Conservation (phyloP, 1,140 invertebrate species). For the Drosophila nasuta region DNA sequence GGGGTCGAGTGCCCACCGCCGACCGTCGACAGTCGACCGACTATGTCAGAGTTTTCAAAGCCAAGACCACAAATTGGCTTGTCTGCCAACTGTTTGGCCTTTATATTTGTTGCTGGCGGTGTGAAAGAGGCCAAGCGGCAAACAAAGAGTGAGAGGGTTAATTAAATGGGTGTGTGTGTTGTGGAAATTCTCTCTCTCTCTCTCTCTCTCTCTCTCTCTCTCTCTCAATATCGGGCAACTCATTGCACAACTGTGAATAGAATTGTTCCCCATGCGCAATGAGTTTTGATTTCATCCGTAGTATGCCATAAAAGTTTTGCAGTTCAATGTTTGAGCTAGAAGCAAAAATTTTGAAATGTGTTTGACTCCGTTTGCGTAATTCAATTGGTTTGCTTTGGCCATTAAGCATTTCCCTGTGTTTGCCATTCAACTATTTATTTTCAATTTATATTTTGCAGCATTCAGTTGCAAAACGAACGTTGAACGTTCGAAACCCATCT, state of each 20-base stretch:
- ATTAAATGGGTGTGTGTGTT: conserved; percentile 1
- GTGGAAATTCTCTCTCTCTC: background rate
- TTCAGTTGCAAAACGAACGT: conserved; percentile 1
- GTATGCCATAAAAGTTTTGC: background rate
- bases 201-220: no score
- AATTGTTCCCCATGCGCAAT: background rate
- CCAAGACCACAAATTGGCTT: conserved; percentile 63
- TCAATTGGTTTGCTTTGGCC: conserved; percentile 16
- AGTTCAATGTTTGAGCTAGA: background rate
- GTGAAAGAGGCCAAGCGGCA: background rate
- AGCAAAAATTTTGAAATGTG: conserved; percentile 4
- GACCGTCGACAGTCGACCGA: conserved; percentile 2
- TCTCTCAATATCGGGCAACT: background rate
- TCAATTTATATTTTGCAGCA: conserved; percentile 55
- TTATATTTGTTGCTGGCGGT: background rate
- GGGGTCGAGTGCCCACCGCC: conserved; percentile 22
- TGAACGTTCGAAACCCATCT: conserved; percentile 2
- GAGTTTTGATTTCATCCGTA: background rate
- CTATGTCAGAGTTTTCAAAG: conserved; percentile 45
- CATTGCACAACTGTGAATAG: background rate
- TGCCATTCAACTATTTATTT: conserved; percentile 53
- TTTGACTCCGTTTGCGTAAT: conserved; percentile 1
- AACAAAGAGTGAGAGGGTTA: background rate
- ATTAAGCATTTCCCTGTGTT: conserved; percentile 25
- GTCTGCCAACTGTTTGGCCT: conserved; percentile 35